Evolutionary conservation across 2,888 invertebrate genomes (phyloP), one percentile per base, ranked within the genome.

Genomic region (Dicycla oo): DNA sequence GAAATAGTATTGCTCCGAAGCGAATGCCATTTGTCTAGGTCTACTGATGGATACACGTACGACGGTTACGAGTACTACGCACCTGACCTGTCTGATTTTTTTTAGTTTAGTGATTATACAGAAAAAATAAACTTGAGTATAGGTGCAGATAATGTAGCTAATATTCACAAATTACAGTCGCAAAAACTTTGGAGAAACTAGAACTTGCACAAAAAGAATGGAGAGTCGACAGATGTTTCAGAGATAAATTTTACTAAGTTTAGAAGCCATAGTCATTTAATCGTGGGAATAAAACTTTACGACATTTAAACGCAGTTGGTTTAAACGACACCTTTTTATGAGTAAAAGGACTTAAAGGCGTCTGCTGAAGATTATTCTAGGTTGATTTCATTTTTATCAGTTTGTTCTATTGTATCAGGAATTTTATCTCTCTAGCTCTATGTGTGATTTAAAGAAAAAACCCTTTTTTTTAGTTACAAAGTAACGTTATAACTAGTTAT

Each of bases 281-380:
- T 81, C 67, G 65, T 74, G 61, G 63, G 58, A 81, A 76, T 80
- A 72, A 81, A 84, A 82, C 65, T 82, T 83, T 70, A 78, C 58
- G 75, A 62, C 63, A 20, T 72, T 84, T 77, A 73, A 74, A 67
- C 63, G n/a, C 77, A 78, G 73, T 82, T 75, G 80, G 58, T 71
- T 70, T 62, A 54, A 80, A 81, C 63, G 74, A 65, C 68, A 57
- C 60, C 45, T 70, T 80, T 77, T 83, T 76, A 69, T 73, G 43
- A 23, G 62, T 53, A 26, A 63, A 56, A 69, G 58, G 54, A 38
- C 51, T 57, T 20, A 71, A 51, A 62, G 53, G 47, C 54, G 49
- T 53, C 74, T 65, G 51, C 43, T 40, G 49, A 71, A 73, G 47
- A 78, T 74, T 63, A 53, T 60, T 69, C 10, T 38, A 65, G 30